Conservation (phyloP, 2,888 invertebrate species). For the Venustoraphidia nigricollis region DNA sequence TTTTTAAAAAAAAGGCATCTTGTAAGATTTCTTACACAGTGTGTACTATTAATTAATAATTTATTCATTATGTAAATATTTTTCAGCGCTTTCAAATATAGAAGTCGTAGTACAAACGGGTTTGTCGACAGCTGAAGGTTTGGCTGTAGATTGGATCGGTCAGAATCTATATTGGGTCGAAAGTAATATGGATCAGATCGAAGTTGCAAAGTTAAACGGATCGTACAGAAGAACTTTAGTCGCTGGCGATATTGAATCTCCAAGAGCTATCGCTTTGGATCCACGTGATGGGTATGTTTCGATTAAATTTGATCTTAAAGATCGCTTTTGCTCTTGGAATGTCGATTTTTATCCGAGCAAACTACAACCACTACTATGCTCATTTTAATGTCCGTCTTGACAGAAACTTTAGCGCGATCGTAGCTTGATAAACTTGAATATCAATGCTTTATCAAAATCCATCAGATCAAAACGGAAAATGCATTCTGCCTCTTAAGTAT, state of each 20-base stretch:
- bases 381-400: too few species aligned
- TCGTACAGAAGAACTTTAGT: constrained; percentile 60
- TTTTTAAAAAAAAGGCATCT: neutral
- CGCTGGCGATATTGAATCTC: constrained; percentile 70
- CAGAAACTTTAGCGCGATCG: too few species aligned
- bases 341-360: too few species aligned
- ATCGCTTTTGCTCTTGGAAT: neutral
- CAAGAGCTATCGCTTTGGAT: constrained; percentile 69
- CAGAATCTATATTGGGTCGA: constrained; percentile 81
- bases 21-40: neutral
- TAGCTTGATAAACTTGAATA: too few species aligned
- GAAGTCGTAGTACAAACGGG: constrained; percentile 71
- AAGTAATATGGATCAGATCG: constrained; percentile 68
- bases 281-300: constrained; percentile 47
- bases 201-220: constrained; percentile 62
- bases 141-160: constrained; percentile 81
- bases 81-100: constrained; percentile 50
- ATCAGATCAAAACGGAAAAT: too few species aligned
- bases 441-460: too few species aligned
- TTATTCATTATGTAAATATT: neutral
- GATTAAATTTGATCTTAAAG: neutral
- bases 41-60: neutral
- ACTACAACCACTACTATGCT: too few species aligned
- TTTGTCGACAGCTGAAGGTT: constrained; percentile 72
- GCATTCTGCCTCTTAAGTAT: too few species aligned